Evolutionary conservation across 2,888 invertebrate genomes (phyloP), one percentile per base, ranked within the genome.

Genomic region (Spatulosminthurus flaviceps): DNA sequence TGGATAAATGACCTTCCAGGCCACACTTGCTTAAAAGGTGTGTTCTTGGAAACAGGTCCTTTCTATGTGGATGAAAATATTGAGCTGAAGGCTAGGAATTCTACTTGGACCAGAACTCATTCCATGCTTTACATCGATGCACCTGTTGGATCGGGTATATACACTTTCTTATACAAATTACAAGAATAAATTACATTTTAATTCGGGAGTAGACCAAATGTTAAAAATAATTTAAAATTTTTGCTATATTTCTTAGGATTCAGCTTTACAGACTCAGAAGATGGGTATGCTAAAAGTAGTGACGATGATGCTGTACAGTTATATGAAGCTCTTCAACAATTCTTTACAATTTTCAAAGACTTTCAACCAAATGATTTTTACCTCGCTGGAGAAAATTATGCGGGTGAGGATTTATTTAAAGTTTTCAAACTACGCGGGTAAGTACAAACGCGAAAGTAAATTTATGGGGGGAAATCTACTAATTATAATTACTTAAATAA

Each of bases 381-480:
- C 88, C 91, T 95, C 0, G 92, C 94, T 0, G 97, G 97, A 0
- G 96, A 97, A 88, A 95, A 95, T 0, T 96, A 95, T 64, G 64
- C 64, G 1, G 64, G 64, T 64, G 24, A 64, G n/a, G n/a, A 61
- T 19, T 22, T 13, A 61, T 41, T 41, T 51, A 51, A 51, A 51
- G n/a, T n/a, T n/a, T n/a, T n/a, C n/a, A n/a, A n/a, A n/a, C n/a
- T n/a, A n/a, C n/a, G n/a, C n/a, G n/a, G n/a, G n/a, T n/a, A n/a
- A n/a, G n/a, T n/a, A 51, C n/a, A 51, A 51, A n/a, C 9, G 1
- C n/a, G 5, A 11, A 51, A 51, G 5, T 51, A 19, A 51, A 2
- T 2, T 19, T n/a, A 11, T 51, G 51, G 16, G 51, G 9, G 51
- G 16, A 51, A 19, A 51, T 5, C 51, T 51, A 9, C n/a, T 9